Evolutionary conservation across 2,888 invertebrate genomes (phyloP), one percentile per base, ranked within the genome.

Genomic region (Yponomeuta malinellus): DNA sequence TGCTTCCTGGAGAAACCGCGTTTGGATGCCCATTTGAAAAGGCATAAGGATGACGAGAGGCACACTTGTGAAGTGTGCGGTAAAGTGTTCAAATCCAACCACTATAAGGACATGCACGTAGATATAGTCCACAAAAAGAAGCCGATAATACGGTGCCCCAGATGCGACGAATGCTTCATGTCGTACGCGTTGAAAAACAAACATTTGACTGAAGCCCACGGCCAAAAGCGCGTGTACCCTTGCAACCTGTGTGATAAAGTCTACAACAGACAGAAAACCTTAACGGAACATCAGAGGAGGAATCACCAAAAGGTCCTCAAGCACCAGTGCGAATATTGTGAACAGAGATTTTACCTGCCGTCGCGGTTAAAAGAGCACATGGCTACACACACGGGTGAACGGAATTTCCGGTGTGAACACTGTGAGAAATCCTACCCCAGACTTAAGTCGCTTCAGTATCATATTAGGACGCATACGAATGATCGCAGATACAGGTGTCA

Each of bases 371-470:
- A 89, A 48, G 87, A 93, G 10, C 93, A 93, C 70, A 93, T 93
- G 85, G 90, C 91, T 0, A 89, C 90, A 0, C 94, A 94, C 71
- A 93, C 93, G 0, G 90, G 93, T 0, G 93, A 93, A 64, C 88
- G 93, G 74, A 90, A 92, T n/a, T 94, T 93, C 74, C 81, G 93
- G 2, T 94, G 94, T 76, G 92, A 93, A 48, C 87, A 93, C 65
- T 94, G 94, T 77, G 93, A 93, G 2, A 94, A 94, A 74, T 92
- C 92, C 29, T 94, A 94, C 76, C 94, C 94, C 0, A 87, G 94
- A 70, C 81, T 93, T 6, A 94, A 93, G 63, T 93, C 94, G 0
- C 75, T 94, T 48, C 94, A 93, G 66, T 93, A 94, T 48, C 94
- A 94, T 76, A 91, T 93, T 74, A 78, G 94, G 66, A 93, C 93